A percentile compares a stretch with the other conserved stretches of the same genome.
Evolutionary conservation across 2,113 vertebrate genomes (phyloP).

Genomic region (Accipiter virgatus): DNA sequence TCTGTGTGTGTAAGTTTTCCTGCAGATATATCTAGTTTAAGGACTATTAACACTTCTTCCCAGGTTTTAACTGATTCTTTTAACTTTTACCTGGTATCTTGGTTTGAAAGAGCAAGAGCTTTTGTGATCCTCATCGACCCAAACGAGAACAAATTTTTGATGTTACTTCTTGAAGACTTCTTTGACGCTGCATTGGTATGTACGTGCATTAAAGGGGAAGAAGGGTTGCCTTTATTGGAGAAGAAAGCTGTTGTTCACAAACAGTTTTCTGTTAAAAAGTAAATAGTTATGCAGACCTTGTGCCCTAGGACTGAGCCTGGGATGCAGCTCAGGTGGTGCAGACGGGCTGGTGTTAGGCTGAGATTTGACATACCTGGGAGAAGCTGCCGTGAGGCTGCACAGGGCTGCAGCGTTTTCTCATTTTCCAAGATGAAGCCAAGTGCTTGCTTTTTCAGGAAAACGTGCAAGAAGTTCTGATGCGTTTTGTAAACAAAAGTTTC

Average conservation of each 20-base stretch:
- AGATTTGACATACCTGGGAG: background rate
- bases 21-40: background rate
- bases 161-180: constrained; percentile 71
- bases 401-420: rapidly evolving
- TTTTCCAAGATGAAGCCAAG: background rate
- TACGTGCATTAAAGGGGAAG: background rate
- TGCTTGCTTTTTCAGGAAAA: background rate
- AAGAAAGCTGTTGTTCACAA: background rate
- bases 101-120: constrained; percentile 75
- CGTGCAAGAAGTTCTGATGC: background rate
- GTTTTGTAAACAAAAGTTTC: background rate
- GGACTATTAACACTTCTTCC: background rate
- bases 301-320: background rate
- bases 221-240: background rate
- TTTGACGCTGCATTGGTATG: constrained; percentile 80
- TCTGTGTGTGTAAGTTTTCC: background rate
- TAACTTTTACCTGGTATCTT: constrained; percentile 75
- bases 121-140: constrained; percentile 51
- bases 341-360: rapidly evolving
- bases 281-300: background rate
- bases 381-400: background rate
- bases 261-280: background rate
- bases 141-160: background rate
- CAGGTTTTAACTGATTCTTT: constrained; percentile 10
- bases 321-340: background rate